Evolutionary conservation across 2,797 vertebrate genomes (phyloP).

Genomic region (Sternarchorhynchus goeldii): DNA sequence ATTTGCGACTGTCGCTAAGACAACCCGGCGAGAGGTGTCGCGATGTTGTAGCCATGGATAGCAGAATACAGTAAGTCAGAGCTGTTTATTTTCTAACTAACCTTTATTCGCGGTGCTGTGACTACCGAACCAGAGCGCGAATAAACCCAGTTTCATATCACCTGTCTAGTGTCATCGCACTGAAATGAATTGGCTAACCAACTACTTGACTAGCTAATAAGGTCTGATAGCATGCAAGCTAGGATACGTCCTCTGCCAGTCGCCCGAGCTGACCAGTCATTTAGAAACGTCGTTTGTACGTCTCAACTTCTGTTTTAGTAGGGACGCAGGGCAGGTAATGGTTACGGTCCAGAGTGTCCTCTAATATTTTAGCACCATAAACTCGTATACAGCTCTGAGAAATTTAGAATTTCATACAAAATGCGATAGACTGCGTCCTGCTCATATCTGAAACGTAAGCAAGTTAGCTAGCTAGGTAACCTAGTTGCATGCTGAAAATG

Average conservation of each 20-base stretch:
- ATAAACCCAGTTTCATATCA: neutral
- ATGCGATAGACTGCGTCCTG: too few species aligned
- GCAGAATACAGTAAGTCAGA: slow-evolving; percentile 87
- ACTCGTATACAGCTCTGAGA: too few species aligned
- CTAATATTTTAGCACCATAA: too few species aligned
- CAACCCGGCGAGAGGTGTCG: slow-evolving; percentile 73
- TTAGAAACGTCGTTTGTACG: too few species aligned
- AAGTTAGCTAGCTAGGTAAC: too few species aligned
- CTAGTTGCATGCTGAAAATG: neutral
- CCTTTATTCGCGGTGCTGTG: too few species aligned
- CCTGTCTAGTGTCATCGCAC: neutral
- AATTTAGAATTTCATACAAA: too few species aligned
- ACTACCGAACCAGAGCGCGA: too few species aligned
- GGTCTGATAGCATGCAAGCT: slow-evolving; percentile 7
- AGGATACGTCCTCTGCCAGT: neutral
- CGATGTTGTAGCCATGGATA: slow-evolving; percentile 91
- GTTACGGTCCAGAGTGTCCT: too few species aligned
- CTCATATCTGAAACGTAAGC: too few species aligned
- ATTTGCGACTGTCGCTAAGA: slow-evolving; percentile 48
- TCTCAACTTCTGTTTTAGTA: too few species aligned
- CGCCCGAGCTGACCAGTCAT: neutral
- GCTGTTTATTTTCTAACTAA: slow-evolving; percentile 36
- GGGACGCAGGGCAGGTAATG: too few species aligned
- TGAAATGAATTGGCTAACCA: neutral
- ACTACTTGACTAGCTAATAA: neutral